phyloP scores from a whole-genome alignment of 2,888 invertebrate genomes.

The Laothoe populi region DNA sequence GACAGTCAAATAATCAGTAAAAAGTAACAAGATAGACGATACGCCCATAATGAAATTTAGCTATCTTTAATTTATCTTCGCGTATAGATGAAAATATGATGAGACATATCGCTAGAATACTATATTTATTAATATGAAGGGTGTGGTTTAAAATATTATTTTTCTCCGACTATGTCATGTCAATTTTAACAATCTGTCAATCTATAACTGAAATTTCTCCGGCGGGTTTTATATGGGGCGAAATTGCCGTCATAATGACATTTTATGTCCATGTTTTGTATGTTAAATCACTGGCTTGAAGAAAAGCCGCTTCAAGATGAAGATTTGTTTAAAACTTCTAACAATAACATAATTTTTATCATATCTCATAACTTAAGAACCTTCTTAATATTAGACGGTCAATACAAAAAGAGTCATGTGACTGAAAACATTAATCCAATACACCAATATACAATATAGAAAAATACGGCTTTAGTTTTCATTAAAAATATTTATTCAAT shows the following conservation, averaged over 20 bases:
- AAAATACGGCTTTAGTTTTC: too few relatives aligned
- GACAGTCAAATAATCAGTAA: too few relatives aligned
- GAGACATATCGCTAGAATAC: constrained; percentile 83
- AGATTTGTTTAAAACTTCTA: too few relatives aligned
- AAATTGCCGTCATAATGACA: too few relatives aligned
- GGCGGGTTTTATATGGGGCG: constrained; percentile 39
- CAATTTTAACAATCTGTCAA: constrained; percentile 79
- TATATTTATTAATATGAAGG: constrained; percentile 65
- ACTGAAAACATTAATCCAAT: neutral
- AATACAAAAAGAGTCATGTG: neutral
- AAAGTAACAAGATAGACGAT: too few relatives aligned
- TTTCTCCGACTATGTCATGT: constrained; percentile 53
- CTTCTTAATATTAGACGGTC: neutral
- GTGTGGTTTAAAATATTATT: constrained; percentile 46
- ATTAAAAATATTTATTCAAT: neutral
- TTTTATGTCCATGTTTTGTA: too few relatives aligned
- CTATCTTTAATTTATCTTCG: constrained; percentile 56
- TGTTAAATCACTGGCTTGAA: too few relatives aligned
- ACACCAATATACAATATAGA: too few relatives aligned
- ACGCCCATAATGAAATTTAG: constrained; percentile 37
- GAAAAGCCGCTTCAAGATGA: too few relatives aligned
- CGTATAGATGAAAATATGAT: constrained; percentile 74
- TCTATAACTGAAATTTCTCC: constrained; percentile 41
- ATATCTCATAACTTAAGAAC: too few relatives aligned
- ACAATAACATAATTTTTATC: too few relatives aligned